Conservation (phyloP, 2,113 vertebrate genomes). For the Toxostoma redivivum region DNA sequence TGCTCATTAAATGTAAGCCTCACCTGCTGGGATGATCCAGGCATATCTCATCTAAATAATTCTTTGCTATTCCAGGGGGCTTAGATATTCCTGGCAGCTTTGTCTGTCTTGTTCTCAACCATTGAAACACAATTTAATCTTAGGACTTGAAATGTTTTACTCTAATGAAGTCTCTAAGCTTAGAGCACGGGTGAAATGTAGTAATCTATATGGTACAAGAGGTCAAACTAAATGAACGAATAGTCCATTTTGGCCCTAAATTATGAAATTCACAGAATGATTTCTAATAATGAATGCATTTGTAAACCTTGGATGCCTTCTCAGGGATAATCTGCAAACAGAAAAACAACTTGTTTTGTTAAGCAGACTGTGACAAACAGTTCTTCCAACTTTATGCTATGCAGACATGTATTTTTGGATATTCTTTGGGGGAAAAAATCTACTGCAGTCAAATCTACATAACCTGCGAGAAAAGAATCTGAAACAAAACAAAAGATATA, state of each 20-base stretch:
- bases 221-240: background rate
- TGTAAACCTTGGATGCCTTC: background rate
- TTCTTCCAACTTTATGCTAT: constrained; percentile 33
- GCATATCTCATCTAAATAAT: background rate
- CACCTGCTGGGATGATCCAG: background rate
- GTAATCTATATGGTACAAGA: background rate
- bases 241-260: background rate
- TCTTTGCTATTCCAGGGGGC: background rate
- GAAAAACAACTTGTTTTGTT: constrained; percentile 37
- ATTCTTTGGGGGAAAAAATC: constrained; percentile 37
- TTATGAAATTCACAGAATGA: background rate
- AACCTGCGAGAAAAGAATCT: constrained; percentile 2
- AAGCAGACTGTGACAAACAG: constrained; percentile 35
- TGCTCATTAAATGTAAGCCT: constrained; percentile 15
- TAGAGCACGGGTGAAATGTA: background rate
- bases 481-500: constrained; percentile 41
- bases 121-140: background rate
- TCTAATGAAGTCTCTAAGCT: constrained; percentile 1
- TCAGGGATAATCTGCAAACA: constrained; percentile 6
- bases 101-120: background rate
- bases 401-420: constrained; percentile 46
- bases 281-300: constrained; percentile 17
- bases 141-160: background rate
- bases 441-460: constrained; percentile 48
- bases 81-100: background rate